Base-by-base conservation (phyloP, 2,888 invertebrate genomes). In the Hypena proboscidalis region DNA sequence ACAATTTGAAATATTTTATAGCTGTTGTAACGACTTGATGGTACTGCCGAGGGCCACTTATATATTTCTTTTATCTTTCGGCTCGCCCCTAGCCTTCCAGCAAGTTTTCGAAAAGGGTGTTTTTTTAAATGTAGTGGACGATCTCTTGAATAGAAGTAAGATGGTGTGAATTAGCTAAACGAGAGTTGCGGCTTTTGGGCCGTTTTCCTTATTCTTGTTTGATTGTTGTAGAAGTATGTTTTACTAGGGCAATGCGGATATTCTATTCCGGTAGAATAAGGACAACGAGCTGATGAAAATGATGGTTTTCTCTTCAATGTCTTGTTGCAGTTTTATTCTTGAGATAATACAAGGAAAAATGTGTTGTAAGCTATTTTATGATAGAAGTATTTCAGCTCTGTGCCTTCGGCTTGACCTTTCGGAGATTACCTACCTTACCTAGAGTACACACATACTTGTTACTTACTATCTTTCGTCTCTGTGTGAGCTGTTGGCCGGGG, bases 1-100 rank as follows among this genome's bases (percentile, higher is more conserved):
- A 85, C 90, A 83, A 89, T 91, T 91, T 91, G 91, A 91, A 90
- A 91, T 90, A 91, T 91, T 88, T 90, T 86, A 91, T 82, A 88
- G 80, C 80, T 83, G 77, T 90, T 90, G 86, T 91, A 91, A 91
- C 90, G 91, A 90, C 90, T 88, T 88, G 89, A 90, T 90, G 87
- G 88, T 82, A 78, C 80, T 84, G 85, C 83, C 79, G 83, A 87
- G 88, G 88, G 88, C 89, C 85, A 90, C 90, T 90, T 89, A 88
- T 89, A 90, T 89, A 88, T 90, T 87, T 84, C 87, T 87, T 90
- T 90, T 90, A 90, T 90, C 89, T 90, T 83, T 86, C 80, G 74
- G 80, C 80, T 80, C 76, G 78, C 78, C 87, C 84, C 80, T 80
- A 70, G 81, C 83, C 86, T 85, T 83, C 74, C 50, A 53, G 48